Evolutionary conservation across 2,113 vertebrate genomes (phyloP).

Genomic region (Madoqua kirkii): DNA sequence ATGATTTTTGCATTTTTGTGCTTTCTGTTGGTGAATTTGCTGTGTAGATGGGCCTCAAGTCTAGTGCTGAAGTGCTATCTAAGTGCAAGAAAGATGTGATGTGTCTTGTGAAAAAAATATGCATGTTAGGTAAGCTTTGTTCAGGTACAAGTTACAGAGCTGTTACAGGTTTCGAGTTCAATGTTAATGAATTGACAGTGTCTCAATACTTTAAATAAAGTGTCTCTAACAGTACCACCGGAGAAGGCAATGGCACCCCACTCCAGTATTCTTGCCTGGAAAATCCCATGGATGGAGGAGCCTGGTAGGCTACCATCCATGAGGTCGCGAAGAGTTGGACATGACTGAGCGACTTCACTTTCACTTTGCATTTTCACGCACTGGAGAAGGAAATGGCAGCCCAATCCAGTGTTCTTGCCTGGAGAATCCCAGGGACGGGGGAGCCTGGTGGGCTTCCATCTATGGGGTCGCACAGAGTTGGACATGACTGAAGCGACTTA

Average conservation of each 20-base stretch:
- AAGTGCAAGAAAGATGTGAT: not conserved
- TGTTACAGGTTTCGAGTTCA: not conserved
- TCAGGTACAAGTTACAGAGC: not conserved
- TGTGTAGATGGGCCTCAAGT: not conserved
- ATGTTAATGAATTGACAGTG: not conserved
- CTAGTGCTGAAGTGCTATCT: not conserved
- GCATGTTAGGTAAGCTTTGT: not conserved
- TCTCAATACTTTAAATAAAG: not conserved
- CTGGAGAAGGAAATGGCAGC: no score
- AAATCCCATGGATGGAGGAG: no score
- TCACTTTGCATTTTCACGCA: no score
- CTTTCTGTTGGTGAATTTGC: not conserved
- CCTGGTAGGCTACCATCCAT: no score
- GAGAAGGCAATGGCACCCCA: no score
- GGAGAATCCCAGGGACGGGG: no score
- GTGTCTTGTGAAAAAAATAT: not conserved
- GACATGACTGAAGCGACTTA: no score
- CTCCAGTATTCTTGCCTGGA: no score
- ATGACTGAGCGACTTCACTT: no score
- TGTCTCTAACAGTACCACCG: not conserved
- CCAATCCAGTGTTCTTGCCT: no score
- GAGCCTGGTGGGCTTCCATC: no score
- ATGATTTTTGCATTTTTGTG: not conserved
- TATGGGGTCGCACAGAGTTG: no score
- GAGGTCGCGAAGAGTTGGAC: accelerated